Evolutionary conservation across 2,888 invertebrate species (phyloP).

Genomic region (Linnaemya tessellans): DNA sequence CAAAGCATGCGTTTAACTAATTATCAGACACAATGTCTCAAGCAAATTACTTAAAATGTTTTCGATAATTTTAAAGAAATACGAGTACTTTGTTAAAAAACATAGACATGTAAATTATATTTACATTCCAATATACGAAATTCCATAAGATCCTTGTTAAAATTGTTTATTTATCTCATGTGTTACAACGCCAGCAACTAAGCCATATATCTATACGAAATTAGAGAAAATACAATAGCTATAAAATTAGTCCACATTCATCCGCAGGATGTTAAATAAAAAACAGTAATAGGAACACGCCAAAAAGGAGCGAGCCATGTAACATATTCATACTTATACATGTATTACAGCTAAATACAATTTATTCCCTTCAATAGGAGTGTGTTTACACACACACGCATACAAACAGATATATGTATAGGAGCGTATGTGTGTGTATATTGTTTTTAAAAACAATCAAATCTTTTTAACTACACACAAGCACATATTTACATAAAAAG

Average conservation of each 20-base stretch:
- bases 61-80: no score
- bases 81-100: no score
- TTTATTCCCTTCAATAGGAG: neutral
- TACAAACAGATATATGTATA: neutral
- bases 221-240: neutral
- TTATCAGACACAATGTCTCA: no score
- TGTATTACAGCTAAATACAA: neutral
- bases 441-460: conserved; percentile 4
- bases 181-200: conserved; percentile 18
- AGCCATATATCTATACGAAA: neutral
- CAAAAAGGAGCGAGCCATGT: neutral
- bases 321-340: neutral
- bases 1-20: no score
- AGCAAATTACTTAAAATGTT: no score
- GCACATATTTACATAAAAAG: conserved; percentile 18
- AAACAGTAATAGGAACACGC: neutral
- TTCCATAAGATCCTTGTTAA: conserved; percentile 12
- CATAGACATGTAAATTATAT: no score
- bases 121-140: neutral
- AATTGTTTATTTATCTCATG: neutral
- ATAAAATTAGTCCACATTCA: conserved; percentile 12
- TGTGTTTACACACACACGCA: neutral
- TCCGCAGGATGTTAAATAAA: conserved; percentile 6
- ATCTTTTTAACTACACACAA: neutral
- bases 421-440: neutral